Evolutionary conservation across 1,140 invertebrate species (phyloP), one percentile per base, ranked within the genome.

Genomic region (Drosophila burlai): DNA sequence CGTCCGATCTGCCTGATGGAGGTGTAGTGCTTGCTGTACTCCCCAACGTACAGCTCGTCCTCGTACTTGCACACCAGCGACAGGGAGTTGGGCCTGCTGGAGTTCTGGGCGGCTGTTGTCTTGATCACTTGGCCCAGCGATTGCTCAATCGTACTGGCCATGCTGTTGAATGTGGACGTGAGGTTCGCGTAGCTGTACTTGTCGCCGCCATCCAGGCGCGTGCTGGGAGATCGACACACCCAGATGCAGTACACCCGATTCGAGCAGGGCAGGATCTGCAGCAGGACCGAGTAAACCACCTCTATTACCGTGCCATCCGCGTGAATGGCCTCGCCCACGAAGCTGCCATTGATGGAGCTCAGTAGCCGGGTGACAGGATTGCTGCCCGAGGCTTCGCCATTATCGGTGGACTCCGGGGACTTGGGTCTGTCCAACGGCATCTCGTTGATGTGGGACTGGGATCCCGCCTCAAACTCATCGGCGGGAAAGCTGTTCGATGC

Each of bases 1-100:
- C 96, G 96, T 3, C 96, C 96, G 57, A 97, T 96, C 80, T 96
- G 95, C 79, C 95, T 94, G 0, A 96, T 91, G 6, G 95, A 96
- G n/a, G 95, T 94, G 76, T 96, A 97, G 65, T 95, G 93, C 57
- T 95, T 94, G 76, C 94, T 94, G 91, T 95, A 96, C 26, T 94
- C 93, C 2, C 95, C 95, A 13, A 93, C 84, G 1, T 94, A 93
- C 47, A 94, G 94, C 49, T 94, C 94, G 3, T 94, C 94, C 21
- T 87, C 83, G 76, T 93, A 94, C 55, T 94, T 94, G 64, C 93
- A 94, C 76, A 94, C 77, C 36, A 95, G 69, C 0, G 94, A 95
- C 84, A 94, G 93, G 0, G 94, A 94, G 24, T 94, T 93, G 5
- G 94, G 94, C 46, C 94, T 78, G 73, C 94, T 94, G 63, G 94